A percentile compares a stretch with the other conserved stretches of the same genome.
Evolutionary conservation across 2,888 invertebrate species (phyloP).

Genomic region (Ptychoptera albimana): DNA sequence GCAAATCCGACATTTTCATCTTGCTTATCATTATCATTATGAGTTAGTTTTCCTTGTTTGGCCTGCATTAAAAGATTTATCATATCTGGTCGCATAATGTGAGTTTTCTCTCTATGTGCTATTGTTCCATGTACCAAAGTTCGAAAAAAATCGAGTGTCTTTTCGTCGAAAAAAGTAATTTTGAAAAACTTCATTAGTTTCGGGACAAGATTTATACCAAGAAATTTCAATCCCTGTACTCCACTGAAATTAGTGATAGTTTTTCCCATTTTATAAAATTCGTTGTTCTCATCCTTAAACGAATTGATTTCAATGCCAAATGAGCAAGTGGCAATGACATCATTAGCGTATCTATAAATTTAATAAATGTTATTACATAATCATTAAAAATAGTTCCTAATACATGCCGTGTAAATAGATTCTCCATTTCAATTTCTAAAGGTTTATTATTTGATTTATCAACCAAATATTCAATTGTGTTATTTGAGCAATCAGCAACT

Average conservation of each 20-base stretch:
- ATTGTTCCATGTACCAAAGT: slow-evolving; percentile 30
- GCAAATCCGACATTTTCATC: too few relatives aligned
- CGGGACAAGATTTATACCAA: too few relatives aligned
- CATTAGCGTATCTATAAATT: slow-evolving; percentile 25
- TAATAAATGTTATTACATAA: not conserved
- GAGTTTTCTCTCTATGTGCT: slow-evolving; percentile 29
- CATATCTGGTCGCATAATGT: too few relatives aligned
- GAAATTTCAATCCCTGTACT: too few relatives aligned
- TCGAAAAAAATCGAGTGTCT: slow-evolving; percentile 27
- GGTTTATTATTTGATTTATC: too few relatives aligned
- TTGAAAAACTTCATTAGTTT: slow-evolving; percentile 19
- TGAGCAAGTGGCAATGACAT: slow-evolving; percentile 29
- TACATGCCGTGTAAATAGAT: too few relatives aligned
- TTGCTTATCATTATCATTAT: slow-evolving; percentile 31
- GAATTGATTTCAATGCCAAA: slow-evolving; percentile 29
- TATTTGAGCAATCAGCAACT: slow-evolving; percentile 24
- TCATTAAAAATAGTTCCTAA: not conserved
- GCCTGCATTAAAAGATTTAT: slow-evolving; percentile 38
- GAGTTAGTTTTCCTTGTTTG: too few relatives aligned
- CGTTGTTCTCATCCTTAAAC: slow-evolving; percentile 30
- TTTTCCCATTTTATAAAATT: slow-evolving; percentile 34
- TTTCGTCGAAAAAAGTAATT: slow-evolving; percentile 22
- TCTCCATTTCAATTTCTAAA: too few relatives aligned
- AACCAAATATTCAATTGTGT: too few relatives aligned
- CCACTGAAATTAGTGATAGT: slow-evolving; percentile 21